Conservation (phyloP, 2,113 vertebrate species). For the Condylura cristata region DNA sequence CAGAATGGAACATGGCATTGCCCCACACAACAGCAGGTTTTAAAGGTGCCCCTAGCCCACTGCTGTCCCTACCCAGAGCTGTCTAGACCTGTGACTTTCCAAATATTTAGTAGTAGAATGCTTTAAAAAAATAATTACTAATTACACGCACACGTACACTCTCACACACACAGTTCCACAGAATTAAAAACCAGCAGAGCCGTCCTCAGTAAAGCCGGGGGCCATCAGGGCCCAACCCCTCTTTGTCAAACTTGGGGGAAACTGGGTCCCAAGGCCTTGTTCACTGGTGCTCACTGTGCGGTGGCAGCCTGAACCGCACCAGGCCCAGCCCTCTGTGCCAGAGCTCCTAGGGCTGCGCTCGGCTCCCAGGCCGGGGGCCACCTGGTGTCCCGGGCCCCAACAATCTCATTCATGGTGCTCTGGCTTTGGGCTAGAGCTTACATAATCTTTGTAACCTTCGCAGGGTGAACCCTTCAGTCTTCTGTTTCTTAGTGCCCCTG, state of each 20-base stretch:
- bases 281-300: neutral
- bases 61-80: neutral
- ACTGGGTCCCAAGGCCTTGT: accelerated
- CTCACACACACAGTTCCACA: neutral
- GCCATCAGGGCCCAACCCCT: neutral
- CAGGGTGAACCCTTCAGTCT: neutral
- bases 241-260: neutral
- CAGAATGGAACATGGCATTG: neutral
- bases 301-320: no score
- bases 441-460: no score
- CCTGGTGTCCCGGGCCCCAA: no score
- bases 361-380: neutral
- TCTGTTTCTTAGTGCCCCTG: neutral
- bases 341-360: neutral
- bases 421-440: neutral
- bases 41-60: neutral
- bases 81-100: neutral
- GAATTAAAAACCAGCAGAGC: neutral
- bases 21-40: neutral
- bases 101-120: neutral
- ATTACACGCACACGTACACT: no score
- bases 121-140: neutral
- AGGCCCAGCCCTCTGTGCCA: neutral
- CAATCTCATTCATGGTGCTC: no score
- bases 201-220: neutral